Base-by-base conservation (phyloP, 2,797 vertebrate genomes). In the Xerus rutilus region DNA sequence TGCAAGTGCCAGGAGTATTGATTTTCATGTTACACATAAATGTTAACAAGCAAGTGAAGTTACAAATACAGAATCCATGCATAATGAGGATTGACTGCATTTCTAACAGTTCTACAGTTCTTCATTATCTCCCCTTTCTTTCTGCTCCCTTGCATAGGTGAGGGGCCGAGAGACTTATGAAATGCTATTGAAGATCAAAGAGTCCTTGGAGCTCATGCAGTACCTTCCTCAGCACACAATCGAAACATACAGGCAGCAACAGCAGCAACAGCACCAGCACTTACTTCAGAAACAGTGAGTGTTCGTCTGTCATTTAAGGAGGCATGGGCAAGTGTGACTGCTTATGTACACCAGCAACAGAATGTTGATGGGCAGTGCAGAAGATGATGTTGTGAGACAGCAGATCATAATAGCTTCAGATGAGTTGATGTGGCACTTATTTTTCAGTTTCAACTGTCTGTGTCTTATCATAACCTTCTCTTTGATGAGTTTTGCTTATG, bases 241-340 rank as follows among this genome's bases (percentile, higher is more conserved):
- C 30, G 99, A 99, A 98, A 99, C 99, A 0, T 99, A 99, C 98
- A 98, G 99, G 82, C 99, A 99, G 96, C 99, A 99, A 97, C 99
- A 99, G 95, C 99, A 99, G 95, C 99, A 99, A 94, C 99, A 99
- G 97, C 99, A 99, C 97, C 99, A 99, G 98, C 99, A 99, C 97
- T 99, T 99, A 96, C 99, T 99, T 93, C 99, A 99, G 98, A 99
- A 99, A 99, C 99, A 99, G 99, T 99, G 99, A 99, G 99, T 99
- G 67, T 69, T 21, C 2, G n/a, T 65, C 65, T 45, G 79, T 65
- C 30, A 7, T 87, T 65, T 65, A 23, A 59, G 82, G 5, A 35
- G 69, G 57, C 1, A 3, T 64, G 93, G n/a, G 64, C 32, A 82
- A 64, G 47, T 10, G 52, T 32, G 86, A 73, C 23, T 96, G 25